Evolutionary conservation across 2,113 vertebrate genomes (phyloP), one percentile per base, ranked within the genome.

Genomic region (Fregata magnificens): DNA sequence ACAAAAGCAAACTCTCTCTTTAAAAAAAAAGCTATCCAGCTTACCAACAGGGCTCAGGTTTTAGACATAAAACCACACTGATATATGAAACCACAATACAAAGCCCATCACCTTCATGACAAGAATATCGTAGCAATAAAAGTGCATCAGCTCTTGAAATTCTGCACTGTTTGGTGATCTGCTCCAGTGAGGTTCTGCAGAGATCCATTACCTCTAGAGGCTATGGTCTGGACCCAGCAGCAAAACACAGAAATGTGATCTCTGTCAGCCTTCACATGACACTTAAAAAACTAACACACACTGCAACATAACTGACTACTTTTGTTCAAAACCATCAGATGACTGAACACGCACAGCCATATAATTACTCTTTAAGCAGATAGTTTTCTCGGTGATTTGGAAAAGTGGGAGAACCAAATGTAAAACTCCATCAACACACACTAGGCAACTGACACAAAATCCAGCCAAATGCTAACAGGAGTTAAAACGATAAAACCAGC

Each of bases 261-360:
- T 89, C 90, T 95, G 88, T 96, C 94, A 98, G 94, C 90, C 95
- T 93, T 97, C 91, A 88, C 80, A 40, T 2, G 26, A 87, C 94
- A 93, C 94, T 85, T 92, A 65, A 26, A 93, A 92, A 96, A 90
- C 88, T 67, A 95, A 93, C 79, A 87, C 76, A 89, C 17, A 13
- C 56, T 67, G 82, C 47, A 58, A 82, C 21, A 3, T 66, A 95
- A 92, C 25, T 55, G 86, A 93, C 93, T 56, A 19, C 59, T 67
- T 61, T 29, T 77, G 74, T 15, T 92, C 86, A 74, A 67, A 85
- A 31, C 73, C 90, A 58, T 82, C 11, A 94, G 91, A 45, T 58
- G 66, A 89, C 80, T 53, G 61, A 90, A 42, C 61, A 40, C 5
- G 71, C 77, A 89, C 72, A 88, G 91, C 50, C 28, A 4, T 62